Evolutionary conservation across 2,888 invertebrate species (phyloP).

Genomic region (Pseudoips prasinana): DNA sequence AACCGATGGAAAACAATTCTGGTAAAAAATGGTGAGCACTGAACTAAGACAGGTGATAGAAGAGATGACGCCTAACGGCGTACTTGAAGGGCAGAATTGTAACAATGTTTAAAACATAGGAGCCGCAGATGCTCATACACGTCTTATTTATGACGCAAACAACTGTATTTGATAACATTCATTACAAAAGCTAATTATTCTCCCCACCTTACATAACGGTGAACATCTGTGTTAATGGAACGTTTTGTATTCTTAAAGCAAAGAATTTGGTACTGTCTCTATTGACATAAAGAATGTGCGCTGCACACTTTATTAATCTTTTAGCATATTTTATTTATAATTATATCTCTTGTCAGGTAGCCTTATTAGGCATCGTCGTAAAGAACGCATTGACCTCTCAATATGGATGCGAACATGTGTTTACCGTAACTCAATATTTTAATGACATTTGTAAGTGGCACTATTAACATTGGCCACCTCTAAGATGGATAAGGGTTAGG

Average conservation of each 20-base stretch:
- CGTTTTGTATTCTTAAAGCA: constrained; percentile 45
- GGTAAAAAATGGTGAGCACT: too few species aligned
- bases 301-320: constrained; percentile 19
- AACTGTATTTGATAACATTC: constrained; percentile 36
- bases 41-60: too few species aligned
- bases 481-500: too few species aligned
- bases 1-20: too few species aligned
- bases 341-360: constrained; percentile 10
- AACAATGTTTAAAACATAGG: constrained; percentile 8
- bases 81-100: background rate
- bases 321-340: constrained; percentile 12
- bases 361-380: constrained; percentile 13
- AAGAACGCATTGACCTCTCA: constrained; percentile 20
- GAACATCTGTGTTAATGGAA: constrained; percentile 74
- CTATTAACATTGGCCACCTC: too few species aligned
- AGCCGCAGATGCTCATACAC: constrained; percentile 22
- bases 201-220: constrained; percentile 51
- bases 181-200: constrained; percentile 60
- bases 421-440: constrained; percentile 16
- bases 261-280: constrained; percentile 30
- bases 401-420: constrained; percentile 6
- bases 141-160: constrained; percentile 36
- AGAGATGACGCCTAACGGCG: too few species aligned
- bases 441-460: constrained; percentile 4
- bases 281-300: constrained; percentile 18